Base-by-base conservation (phyloP, 1,140 invertebrate species). In the Pseudobourletiella spinata region DNA sequence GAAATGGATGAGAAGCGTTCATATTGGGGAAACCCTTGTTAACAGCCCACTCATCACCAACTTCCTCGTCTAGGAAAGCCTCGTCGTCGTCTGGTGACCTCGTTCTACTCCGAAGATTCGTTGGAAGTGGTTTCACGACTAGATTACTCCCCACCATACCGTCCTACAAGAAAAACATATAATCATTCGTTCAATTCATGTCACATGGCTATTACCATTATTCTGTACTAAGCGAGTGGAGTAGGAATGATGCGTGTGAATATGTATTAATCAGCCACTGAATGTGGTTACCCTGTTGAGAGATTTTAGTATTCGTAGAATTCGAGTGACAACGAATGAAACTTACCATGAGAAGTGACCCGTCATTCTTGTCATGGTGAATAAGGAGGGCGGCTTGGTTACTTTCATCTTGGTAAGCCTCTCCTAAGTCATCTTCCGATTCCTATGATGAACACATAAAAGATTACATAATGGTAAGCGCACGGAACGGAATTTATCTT, bases 131-230 rank as follows among this genome's bases (percentile, higher is more conserved):
- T 71, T 87, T 83, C 71, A 94, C 90, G 57, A 93, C 86, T 70
- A 92, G 75, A 71, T 91, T 86, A 72, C 88, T 82, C 59, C 90
- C 90, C 65, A 95, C 91, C 61, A 89, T 91, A 65, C 90, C 91
- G 78, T 94, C 88, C 90, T 93, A 76, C 59, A 74, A 76, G 68
- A 63, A 61, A 16, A 46, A 46, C 43, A 46, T 20, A 46, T 46
- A 22, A 46, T 46, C 4, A 46, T 20, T n/a, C n/a, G n/a, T n/a
- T n/a, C n/a, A n/a, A n/a, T n/a, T n/a, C n/a, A n/a, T n/a, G n/a
- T n/a, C n/a, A n/a, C n/a, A n/a, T n/a, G n/a, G n/a, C n/a, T n/a
- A n/a, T n/a, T n/a, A n/a, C n/a, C n/a, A n/a, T n/a, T n/a, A n/a
- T n/a, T n/a, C n/a, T n/a, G n/a, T n/a, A n/a, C n/a, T n/a, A n/a